Conservation (phyloP, 1,140 invertebrate genomes). For the Leptinotarsa lineolata region DNA sequence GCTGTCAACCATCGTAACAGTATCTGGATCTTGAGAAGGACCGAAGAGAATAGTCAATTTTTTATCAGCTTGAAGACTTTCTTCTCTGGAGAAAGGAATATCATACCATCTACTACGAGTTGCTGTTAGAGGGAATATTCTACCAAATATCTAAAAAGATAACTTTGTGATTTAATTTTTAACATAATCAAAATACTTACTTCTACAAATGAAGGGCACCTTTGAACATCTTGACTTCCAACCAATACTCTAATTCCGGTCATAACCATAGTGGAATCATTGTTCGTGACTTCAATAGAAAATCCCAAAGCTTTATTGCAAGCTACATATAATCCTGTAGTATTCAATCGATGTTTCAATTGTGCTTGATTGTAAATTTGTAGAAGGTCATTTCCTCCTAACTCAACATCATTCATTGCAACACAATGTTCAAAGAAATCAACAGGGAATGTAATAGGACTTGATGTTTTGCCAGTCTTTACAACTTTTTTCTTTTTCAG, state of each 20-base stretch:
- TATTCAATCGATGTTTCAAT: constrained; percentile 90
- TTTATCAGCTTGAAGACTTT: constrained; percentile 91
- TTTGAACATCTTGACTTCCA: constrained; percentile 83
- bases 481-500: constrained; percentile 65
- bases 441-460: constrained; percentile 76
- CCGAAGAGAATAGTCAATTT: constrained; percentile 89
- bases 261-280: constrained; percentile 85
- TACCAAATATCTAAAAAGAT: constrained; percentile 68
- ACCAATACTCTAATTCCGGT: constrained; percentile 73
- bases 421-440: constrained; percentile 97
- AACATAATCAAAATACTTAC: constrained; percentile 34
- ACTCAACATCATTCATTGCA: constrained; percentile 89
- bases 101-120: constrained; percentile 91
- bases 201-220: constrained; percentile 83
- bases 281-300: constrained; percentile 85
- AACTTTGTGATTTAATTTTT: not conserved
- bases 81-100: constrained; percentile 91
- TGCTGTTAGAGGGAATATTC: constrained; percentile 76
- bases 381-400: constrained; percentile 92
- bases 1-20: constrained; percentile 51
- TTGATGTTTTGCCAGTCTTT: constrained; percentile 62
- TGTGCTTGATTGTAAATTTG: constrained; percentile 96
- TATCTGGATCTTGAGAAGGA: constrained; percentile 66
- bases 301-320: constrained; percentile 89
- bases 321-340: constrained; percentile 86